Evolutionary conservation across 2,888 invertebrate genomes (phyloP), one percentile per base, ranked within the genome.

Genomic region (Cephus nigrinus): DNA sequence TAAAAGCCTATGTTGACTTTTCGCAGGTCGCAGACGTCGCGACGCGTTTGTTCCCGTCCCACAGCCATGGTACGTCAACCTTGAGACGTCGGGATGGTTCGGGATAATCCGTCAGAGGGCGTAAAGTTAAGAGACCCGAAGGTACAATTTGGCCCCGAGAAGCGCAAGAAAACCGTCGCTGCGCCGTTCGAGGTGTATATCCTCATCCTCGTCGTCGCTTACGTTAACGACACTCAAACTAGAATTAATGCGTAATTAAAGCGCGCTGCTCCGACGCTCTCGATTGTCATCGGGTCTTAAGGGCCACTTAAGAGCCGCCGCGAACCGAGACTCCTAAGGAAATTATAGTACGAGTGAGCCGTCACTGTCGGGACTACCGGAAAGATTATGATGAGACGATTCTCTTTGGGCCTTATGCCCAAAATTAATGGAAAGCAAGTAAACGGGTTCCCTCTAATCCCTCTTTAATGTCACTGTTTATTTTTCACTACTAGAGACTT

Each of bases 211-310:
- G 71, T 71, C 71, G 71, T 32, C 33, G 71, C 78, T 81, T 78
- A 75, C 82, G 82, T 87, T 86, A 84, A 85, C 84, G 84, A 80
- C 84, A 82, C 82, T 87, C 82, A 83, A 84, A 84, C 82, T 82
- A 80, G 84, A 87, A 87, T 87, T 88, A 88, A 88, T 86, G 85
- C 84, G 84, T 86, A 85, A 88, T 87, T 86, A 86, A 88, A 82
- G 81, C 83, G 80, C 83, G 82, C 83, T 84, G 55, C 55, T 55
- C 23, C 55, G 55, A 55, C 55, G 55, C 83, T 80, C 81, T 83
- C 86, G 84, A 86, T 85, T 85, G 86, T 85, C 83, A 80, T 82
- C 83, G 81, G 80, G 82, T 74, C 82, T 81, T 78, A 82, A 82
- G 82, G 80, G 76, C 83, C 85, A 82, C 81, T 85, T 86, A 81